These are phyloP conservation scores for Cardiocondyla obscurior DNA, from an alignment of 1,140 invertebrate genomes.

Conservation along the genomic window DNA sequence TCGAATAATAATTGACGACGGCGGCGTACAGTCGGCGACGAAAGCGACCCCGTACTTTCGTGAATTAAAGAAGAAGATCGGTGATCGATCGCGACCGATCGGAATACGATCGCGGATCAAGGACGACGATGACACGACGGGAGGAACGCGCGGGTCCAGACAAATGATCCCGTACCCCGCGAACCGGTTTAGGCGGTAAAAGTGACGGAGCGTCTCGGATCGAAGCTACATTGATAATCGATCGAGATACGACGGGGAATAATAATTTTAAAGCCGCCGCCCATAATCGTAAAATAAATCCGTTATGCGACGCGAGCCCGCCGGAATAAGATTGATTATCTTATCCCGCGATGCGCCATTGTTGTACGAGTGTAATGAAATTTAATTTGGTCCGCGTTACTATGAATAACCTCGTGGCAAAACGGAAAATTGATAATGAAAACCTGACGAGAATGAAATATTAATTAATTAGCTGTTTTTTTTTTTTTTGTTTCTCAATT, in stretches of 20 bases:
- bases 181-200: slow-evolving; percentile 76
- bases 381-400: slow-evolving; percentile 35
- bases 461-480: slow-evolving; percentile 28
- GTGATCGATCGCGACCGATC: slow-evolving; percentile 71
- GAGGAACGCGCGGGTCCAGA: slow-evolving; percentile 69
- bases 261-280: slow-evolving; percentile 48
- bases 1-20: slow-evolving; percentile 44
- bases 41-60: slow-evolving; percentile 54
- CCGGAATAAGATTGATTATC: slow-evolving; percentile 25
- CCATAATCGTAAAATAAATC: slow-evolving; percentile 43
- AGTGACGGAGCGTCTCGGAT: slow-evolving; percentile 40
- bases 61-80: slow-evolving; percentile 64
- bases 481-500: too few relatives aligned
- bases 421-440: not conserved
- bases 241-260: slow-evolving; percentile 34
- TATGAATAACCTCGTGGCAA: not conserved
- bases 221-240: slow-evolving; percentile 65
- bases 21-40: not conserved
- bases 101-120: slow-evolving; percentile 74
- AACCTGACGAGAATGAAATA: slow-evolving; percentile 16
- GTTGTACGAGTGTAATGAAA: slow-evolving; percentile 30
- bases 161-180: slow-evolving; percentile 72
- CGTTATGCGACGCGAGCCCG: not conserved
- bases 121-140: slow-evolving; percentile 63
- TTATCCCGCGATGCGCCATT: slow-evolving; percentile 7